These are phyloP conservation scores for Hypocryptadius cinnamomeus DNA, from an alignment of 2,113 vertebrate genomes.

Conservation along the genomic window DNA sequence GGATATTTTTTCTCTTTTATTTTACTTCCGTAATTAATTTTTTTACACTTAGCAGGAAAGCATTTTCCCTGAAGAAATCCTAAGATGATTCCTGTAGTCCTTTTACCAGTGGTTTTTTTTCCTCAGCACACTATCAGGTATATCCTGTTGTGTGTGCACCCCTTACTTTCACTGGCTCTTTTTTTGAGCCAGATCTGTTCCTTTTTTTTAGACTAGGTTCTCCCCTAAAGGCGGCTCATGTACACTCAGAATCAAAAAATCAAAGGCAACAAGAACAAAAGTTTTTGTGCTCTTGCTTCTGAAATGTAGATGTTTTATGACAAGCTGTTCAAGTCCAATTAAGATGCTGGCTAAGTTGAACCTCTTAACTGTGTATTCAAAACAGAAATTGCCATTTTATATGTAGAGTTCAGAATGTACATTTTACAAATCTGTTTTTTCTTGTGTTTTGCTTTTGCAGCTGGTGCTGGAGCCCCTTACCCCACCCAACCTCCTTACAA, in stretches of 20 bases:
- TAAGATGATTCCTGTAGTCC: not conserved
- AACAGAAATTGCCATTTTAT: not conserved
- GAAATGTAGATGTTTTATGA: not conserved
- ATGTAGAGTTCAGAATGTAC: not conserved
- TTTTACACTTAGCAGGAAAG: not conserved
- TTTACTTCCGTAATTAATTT: not conserved
- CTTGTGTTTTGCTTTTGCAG: conserved; percentile 50
- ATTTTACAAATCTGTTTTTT: not conserved
- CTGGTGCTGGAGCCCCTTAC: conserved; percentile 58
- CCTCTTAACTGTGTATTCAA: not conserved
- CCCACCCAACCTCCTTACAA: conserved; percentile 83
- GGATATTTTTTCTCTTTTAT: not conserved
- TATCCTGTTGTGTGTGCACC: not conserved
- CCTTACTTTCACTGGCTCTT: not conserved
- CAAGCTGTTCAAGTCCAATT: not conserved
- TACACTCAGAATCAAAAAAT: not conserved
- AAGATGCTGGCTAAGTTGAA: not conserved
- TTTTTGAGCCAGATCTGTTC: not conserved
- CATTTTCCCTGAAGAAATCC: not conserved
- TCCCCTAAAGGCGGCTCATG: not conserved
- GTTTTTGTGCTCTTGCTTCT: not conserved
- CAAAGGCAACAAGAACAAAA: not conserved
- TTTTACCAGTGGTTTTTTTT: not conserved
- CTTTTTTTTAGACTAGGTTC: not conserved
- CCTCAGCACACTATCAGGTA: rapidly evolving